Base-by-base conservation (phyloP, 2,888 invertebrate species). In the Anarsia innoxiella region DNA sequence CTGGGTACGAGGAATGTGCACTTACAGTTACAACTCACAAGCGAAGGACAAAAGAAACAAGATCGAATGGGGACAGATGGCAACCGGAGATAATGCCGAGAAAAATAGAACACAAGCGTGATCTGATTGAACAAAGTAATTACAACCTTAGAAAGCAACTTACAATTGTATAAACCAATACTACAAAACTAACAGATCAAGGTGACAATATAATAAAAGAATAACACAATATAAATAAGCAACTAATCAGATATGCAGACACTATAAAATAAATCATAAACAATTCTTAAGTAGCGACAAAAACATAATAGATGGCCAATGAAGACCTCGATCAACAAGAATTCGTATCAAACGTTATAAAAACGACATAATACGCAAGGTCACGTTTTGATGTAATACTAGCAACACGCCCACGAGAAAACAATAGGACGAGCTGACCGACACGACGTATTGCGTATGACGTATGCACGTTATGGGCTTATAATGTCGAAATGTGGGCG, bases 1-100 rank as follows among this genome's bases (percentile, higher is more conserved):
- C 57, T 65, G 59, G 55, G 44, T 56, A 54, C 47, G 47, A 50
- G 69, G 74, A 71, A 76, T 74, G 69, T 57, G 49, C 51, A 37
- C 46, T 52, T 59, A 64, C 60, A 58, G 62, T 71, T 65, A 68
- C 57, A 43, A 35, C 28, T 35, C 5, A 28, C 4, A 12, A 12
- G 31, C 31, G 42, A 35, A 43, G 40, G 45, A 48, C 45, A 48
- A 53, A 52, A 52, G 49, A 46, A 53, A 49, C 45, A 43, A 39
- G 44, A 46, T 48, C 39, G 41, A 53, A 45, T 32, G 45, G 46
- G 48, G 44, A 46, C 51, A 49, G 43, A 47, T 45, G 25, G 25
- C 33, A n/a, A n/a, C 10, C 10, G 36, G 38, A 43, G 45, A 46
- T 46, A 45, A 41, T 42, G 8, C 26, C 31, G 8, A 38, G 31